Evolutionary conservation across 2,113 vertebrate genomes (phyloP).

Genomic region (Agelaius phoeniceus): DNA sequence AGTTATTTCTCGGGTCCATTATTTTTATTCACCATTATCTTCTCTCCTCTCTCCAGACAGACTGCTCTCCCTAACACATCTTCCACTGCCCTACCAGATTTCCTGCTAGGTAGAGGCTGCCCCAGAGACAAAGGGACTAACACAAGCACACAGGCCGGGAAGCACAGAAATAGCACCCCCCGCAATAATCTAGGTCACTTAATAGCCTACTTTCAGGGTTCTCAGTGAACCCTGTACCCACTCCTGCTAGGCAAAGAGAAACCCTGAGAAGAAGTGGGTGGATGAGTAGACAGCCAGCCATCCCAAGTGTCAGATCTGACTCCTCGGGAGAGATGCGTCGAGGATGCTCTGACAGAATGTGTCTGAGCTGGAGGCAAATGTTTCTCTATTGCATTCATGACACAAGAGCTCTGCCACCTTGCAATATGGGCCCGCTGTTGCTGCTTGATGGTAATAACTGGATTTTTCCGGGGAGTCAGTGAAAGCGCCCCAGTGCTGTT

Average conservation of each 20-base stretch:
- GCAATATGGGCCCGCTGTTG: not conserved
- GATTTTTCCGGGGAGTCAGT: not conserved
- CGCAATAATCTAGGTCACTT: constrained; percentile 61
- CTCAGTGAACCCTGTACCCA: constrained; percentile 45
- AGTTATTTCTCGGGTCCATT: constrained; percentile 45
- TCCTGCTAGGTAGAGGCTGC: constrained; percentile 41
- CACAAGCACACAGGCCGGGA: not conserved
- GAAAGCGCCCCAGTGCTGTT: not conserved
- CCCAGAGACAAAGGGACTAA: constrained; percentile 21
- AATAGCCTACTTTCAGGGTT: constrained; percentile 67
- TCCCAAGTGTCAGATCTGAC: constrained; percentile 68
- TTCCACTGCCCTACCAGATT: constrained; percentile 33
- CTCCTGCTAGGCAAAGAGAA: constrained; percentile 68
- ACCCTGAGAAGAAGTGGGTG: constrained; percentile 70
- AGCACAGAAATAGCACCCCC: constrained; percentile 41
- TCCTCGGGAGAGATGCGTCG: constrained; percentile 33
- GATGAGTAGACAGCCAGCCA: constrained; percentile 71
- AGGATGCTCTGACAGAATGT: constrained; percentile 70
- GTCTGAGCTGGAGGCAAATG: constrained; percentile 69
- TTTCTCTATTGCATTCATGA: constrained; percentile 59
- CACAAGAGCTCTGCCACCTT: constrained; percentile 55
- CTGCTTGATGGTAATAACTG: constrained; percentile 23
- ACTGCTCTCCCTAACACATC: not conserved
- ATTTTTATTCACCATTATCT: constrained; percentile 53
- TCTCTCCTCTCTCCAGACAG: constrained; percentile 9